Conservation (phyloP, 2,797 vertebrate species). For the Myotis findleyi region DNA sequence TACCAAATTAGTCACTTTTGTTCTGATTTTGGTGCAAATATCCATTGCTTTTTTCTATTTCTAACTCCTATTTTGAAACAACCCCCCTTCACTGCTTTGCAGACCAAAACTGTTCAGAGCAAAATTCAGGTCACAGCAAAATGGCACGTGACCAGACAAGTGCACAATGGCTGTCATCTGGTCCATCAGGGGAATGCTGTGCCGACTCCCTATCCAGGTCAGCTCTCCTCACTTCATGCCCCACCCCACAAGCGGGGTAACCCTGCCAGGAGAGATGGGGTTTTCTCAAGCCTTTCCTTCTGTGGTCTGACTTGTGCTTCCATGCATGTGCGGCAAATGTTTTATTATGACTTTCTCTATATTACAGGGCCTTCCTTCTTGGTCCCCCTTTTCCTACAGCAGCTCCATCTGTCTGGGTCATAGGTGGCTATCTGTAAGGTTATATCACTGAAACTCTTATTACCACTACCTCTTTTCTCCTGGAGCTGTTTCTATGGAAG, state of each 20-base stretch:
- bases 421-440: not conserved
- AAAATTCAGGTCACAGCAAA: slow-evolving; percentile 60
- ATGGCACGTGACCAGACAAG: slow-evolving; percentile 1
- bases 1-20: not conserved
- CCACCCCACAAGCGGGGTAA: not conserved
- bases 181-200: not conserved
- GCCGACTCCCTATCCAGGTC: not conserved
- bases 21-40: slow-evolving; percentile 17
- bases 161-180: not conserved
- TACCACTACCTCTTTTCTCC: not conserved
- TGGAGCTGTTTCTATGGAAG: not conserved
- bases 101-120: slow-evolving; percentile 10
- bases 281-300: not conserved
- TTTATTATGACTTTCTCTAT: not conserved
- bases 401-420: not conserved
- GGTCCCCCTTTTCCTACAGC: accelerated
- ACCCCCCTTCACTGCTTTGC: not conserved
- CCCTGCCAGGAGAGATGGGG: not conserved
- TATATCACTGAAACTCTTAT: not conserved
- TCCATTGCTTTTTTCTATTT: slow-evolving; percentile 53
- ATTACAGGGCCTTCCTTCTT: not conserved
- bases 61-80: slow-evolving; percentile 54
- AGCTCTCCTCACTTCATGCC: not conserved
- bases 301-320: not conserved
- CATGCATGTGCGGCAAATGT: not conserved